Evolutionary conservation across 1,140 invertebrate genomes (phyloP), one percentile per base, ranked within the genome.

Genomic region (Drosophila gunungcola): DNA sequence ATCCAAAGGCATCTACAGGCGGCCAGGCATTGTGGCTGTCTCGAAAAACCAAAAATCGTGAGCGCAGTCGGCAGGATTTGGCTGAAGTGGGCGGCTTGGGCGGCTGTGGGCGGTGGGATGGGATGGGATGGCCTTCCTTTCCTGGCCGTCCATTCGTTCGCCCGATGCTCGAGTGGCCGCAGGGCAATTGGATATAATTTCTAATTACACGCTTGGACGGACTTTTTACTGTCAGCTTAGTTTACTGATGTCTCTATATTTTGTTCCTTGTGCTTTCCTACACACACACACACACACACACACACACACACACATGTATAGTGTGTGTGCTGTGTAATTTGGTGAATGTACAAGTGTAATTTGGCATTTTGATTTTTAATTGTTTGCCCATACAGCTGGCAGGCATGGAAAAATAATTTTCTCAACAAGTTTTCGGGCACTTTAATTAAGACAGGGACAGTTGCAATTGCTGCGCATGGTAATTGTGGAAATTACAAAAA

Each of bases 191-290:
- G 83, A 88, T 88, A 88, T 88, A 88, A 88, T 88, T 88, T 88
- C 83, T 88, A 88, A 88, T 88, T 88, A 88, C 84, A 88, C 83
- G 83, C 83, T 88, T 88, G 83, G 83, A 88, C 83, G 84, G 83
- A 89, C 83, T 88, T 88, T 88, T 89, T 88, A 89, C 83, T 89
- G 83, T 88, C 83, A 88, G 83, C 84, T 88, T 88, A 88, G 84
- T 88, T 88, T 88, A 89, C 84, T 84, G 83, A 88, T 89, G 83
- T 88, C 83, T 88, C 80, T 86, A 85, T 85, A 85, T 73, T 48
- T 69, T 72, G 61, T 56, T 74, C 45, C 51, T 55, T 78, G 48
- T 64, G 36, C n/a, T 49, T 21, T 39, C 67, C 25, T 32, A 21
- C 41, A 9, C 29, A 21, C 29, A 16, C 1, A 10, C 38, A 29